phyloP scores from a whole-genome alignment of 2,797 vertebrate species.

The Adelosebastes latens region DNA sequence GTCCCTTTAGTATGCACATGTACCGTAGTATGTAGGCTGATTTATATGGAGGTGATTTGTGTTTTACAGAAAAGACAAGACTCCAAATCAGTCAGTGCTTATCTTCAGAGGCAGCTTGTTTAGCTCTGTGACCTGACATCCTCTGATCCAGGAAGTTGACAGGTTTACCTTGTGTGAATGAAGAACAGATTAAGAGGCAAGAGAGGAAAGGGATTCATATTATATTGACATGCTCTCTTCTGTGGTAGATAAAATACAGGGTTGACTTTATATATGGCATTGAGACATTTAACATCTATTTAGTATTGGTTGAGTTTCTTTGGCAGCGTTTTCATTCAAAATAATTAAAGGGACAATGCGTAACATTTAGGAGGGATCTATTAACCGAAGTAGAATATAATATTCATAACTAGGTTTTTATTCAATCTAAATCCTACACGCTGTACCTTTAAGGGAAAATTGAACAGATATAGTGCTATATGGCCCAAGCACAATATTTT shows the following conservation, averaged over 20 bases:
- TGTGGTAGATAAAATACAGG: background rate
- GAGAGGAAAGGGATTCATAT: background rate
- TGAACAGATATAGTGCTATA: no score
- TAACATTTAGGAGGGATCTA: no score
- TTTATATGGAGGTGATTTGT: background rate
- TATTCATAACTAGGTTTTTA: no score
- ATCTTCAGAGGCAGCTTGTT: slow-evolving; percentile 45
- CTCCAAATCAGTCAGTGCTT: background rate
- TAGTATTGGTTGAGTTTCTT: background rate
- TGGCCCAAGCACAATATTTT: no score
- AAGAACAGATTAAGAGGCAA: slow-evolving; percentile 8
- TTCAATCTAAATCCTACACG: no score
- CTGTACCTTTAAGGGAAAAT: no score
- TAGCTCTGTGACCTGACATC: slow-evolving; percentile 35
- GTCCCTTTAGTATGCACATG: background rate
- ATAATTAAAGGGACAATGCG: no score
- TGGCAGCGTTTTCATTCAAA: background rate
- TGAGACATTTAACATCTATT: background rate
- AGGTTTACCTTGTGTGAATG: slow-evolving; percentile 11
- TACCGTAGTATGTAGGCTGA: background rate
- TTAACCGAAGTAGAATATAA: no score
- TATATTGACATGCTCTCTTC: background rate
- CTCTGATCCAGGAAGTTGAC: slow-evolving; percentile 42
- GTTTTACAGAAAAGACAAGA: background rate
- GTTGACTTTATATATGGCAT: background rate